Percentiles rank a stretch among this genome's conserved stretches.
Evolutionary conservation across 2,113 vertebrate genomes (phyloP).

Genomic region (Clarias magur): DNA sequence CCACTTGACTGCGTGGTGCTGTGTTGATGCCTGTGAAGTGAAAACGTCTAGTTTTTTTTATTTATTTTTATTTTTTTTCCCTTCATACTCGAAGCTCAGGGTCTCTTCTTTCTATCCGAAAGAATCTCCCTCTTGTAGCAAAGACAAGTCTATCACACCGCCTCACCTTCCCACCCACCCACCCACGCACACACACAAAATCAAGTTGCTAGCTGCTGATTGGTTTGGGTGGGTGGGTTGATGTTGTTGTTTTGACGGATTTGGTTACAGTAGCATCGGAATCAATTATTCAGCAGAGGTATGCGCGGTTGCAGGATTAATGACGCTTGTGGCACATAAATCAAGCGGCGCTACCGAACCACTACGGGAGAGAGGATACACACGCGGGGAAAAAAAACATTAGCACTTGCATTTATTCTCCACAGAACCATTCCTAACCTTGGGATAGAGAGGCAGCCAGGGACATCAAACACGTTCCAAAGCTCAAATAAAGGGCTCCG

Average conservation of each 20-base stretch:
- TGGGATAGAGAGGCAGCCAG: slow-evolving; percentile 63
- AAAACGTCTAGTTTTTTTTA: neutral
- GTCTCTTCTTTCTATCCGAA: slow-evolving; percentile 27
- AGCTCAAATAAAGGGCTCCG: slow-evolving; percentile 65
- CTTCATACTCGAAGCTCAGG: neutral
- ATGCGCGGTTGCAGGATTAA: slow-evolving; percentile 76
- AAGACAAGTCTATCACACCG: slow-evolving; percentile 34
- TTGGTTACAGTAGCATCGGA: slow-evolving; percentile 76
- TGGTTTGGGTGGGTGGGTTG: slow-evolving; percentile 55
- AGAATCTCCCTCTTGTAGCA: slow-evolving; percentile 68
- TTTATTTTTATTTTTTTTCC: no score
- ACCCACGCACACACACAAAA: slow-evolving; percentile 10
- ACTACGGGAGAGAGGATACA: slow-evolving; percentile 63
- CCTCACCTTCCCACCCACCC: neutral
- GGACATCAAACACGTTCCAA: slow-evolving; percentile 51
- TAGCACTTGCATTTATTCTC: slow-evolving; percentile 65
- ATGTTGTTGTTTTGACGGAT: slow-evolving; percentile 76
- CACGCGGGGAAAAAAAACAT: slow-evolving; percentile 57
- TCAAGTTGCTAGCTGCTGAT: slow-evolving; percentile 38
- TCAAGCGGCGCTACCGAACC: slow-evolving; percentile 68
- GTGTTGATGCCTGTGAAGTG: neutral
- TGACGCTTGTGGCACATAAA: slow-evolving; percentile 73
- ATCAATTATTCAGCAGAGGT: slow-evolving; percentile 79
- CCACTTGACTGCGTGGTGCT: slow-evolving; percentile 45
- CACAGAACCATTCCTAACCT: slow-evolving; percentile 67